These are phyloP conservation scores for Chloroclysta siterata DNA, from an alignment of 2,888 invertebrate species.

Conservation along the genomic window DNA sequence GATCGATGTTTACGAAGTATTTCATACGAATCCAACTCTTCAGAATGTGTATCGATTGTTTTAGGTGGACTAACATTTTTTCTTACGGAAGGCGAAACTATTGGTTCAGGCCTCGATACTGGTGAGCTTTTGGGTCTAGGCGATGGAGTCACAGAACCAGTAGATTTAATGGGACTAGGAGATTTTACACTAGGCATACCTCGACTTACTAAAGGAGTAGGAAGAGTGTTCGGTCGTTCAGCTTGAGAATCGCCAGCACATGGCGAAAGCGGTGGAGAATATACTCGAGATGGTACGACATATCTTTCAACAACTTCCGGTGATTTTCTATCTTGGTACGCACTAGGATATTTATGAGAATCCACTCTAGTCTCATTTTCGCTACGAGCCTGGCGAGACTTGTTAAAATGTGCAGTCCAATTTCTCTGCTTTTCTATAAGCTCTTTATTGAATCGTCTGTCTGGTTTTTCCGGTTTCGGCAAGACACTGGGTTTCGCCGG, in stretches of 20 bases:
- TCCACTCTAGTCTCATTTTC: constrained; percentile 69
- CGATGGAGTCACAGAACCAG: constrained; percentile 62
- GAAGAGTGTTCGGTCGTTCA: constrained; percentile 75
- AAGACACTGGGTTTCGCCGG: constrained; percentile 84
- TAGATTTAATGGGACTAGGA: constrained; percentile 76
- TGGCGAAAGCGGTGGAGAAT: constrained; percentile 81
- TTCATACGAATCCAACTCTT: constrained; percentile 51
- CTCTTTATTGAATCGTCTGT: constrained; percentile 93
- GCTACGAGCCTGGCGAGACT: constrained; percentile 85
- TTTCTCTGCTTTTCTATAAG: constrained; percentile 95
- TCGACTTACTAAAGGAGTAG: constrained; percentile 69
- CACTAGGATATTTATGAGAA: constrained; percentile 64
- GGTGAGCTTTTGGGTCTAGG: constrained; percentile 64
- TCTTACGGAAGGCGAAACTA: constrained; percentile 57
- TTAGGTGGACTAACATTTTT: constrained; percentile 63
- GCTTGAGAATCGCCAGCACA: constrained; percentile 85
- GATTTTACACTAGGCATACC: constrained; percentile 69
- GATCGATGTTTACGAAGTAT: constrained; percentile 56
- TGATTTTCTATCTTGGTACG: constrained; percentile 71
- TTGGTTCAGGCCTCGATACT: constrained; percentile 58
- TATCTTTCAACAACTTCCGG: constrained; percentile 70
- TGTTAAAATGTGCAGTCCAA: constrained; percentile 96
- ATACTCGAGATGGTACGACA: constrained; percentile 75
- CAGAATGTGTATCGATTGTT: constrained; percentile 49
- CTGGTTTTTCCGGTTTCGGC: constrained; percentile 93